A percentile compares a stretch with the other conserved stretches of the same genome.
Evolutionary conservation across 2,888 invertebrate genomes (phyloP).

Genomic region (Neoitamus cyanurus): DNA sequence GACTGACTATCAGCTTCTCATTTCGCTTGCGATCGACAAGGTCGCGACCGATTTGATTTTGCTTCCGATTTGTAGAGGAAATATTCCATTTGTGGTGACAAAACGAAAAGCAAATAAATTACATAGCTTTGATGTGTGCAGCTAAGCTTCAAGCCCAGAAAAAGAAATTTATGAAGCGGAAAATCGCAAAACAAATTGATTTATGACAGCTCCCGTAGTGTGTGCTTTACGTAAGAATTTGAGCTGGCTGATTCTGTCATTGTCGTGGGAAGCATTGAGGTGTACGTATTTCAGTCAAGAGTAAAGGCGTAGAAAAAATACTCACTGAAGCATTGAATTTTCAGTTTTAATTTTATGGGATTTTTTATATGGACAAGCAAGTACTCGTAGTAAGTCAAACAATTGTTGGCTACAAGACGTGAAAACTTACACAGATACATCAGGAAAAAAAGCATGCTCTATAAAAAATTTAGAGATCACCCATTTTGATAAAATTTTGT

Average conservation of each 20-base stretch:
- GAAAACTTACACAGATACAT: too few relatives aligned
- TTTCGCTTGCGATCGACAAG: background rate
- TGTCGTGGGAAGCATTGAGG: background rate
- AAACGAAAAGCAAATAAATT: background rate
- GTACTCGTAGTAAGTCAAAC: too few relatives aligned
- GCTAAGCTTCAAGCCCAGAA: background rate
- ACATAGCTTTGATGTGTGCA: background rate
- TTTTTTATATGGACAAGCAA: too few relatives aligned
- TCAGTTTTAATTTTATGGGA: too few relatives aligned
- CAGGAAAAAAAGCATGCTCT: too few relatives aligned
- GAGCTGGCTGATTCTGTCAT: background rate
- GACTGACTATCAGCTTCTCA: background rate
- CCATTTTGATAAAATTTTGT: too few relatives aligned
- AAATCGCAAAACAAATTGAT: background rate
- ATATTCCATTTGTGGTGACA: background rate
- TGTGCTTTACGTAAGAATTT: background rate
- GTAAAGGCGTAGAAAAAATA: background rate
- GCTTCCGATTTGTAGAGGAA: background rate
- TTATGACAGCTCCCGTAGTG: background rate
- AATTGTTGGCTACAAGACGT: too few relatives aligned
- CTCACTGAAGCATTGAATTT: too few relatives aligned
- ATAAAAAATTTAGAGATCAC: too few relatives aligned
- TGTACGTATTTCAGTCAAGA: background rate
- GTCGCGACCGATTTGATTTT: background rate
- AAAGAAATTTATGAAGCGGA: background rate